Evolutionary conservation across 1,140 invertebrate species (phyloP), one percentile per base, ranked within the genome.

Genomic region (Batillaria attramentaria): DNA sequence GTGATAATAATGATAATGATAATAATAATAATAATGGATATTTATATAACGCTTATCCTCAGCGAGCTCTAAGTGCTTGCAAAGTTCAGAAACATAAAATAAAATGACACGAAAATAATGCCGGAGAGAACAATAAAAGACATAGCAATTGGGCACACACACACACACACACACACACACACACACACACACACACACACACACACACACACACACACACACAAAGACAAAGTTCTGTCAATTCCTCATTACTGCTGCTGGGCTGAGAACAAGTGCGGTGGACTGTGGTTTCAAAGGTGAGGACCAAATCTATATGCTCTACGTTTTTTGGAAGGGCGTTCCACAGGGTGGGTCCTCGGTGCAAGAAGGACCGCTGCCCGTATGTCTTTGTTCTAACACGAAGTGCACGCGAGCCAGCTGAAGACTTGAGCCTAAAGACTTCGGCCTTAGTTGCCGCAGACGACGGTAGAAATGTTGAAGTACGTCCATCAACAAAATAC

Each of bases 91-190:
- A 62, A 28, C 8, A 62, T 8, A 28, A 8, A 62, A 31, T 16
- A 24, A 62, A 31, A 62, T 8, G n/a, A 28, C 8, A 31, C 10
- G 31, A 28, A 31, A 62, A 62, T 20, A 28, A 31, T 62, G 57
- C 24, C n/a, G 24, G 57, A 62, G 8, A 28, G 16, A 62, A 16
- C 57, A 62, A 24, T n/a, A n/a, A n/a, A 62, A 62, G 16, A 62
- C 8, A 62, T 28, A 62, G 24, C 24, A 24, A 62, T 28, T 62
- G n/a, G n/a, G n/a, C n/a, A n/a, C 57, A 62, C 57, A 62, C 57
- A 28, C 57, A 62, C 57, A 28, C 57, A 62, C 57, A 28, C 57
- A 62, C 57, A 28, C 57, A 62, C 57, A 62, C 57, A 62, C 57
- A 28, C 57, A 62, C 57, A 28, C 57, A 62, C n/a, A 31, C 16